Percentiles rank a stretch among this genome's conserved stretches.
Conservation (phyloP, 2,797 vertebrate genomes). For the Malacoctenus gilli region DNA sequence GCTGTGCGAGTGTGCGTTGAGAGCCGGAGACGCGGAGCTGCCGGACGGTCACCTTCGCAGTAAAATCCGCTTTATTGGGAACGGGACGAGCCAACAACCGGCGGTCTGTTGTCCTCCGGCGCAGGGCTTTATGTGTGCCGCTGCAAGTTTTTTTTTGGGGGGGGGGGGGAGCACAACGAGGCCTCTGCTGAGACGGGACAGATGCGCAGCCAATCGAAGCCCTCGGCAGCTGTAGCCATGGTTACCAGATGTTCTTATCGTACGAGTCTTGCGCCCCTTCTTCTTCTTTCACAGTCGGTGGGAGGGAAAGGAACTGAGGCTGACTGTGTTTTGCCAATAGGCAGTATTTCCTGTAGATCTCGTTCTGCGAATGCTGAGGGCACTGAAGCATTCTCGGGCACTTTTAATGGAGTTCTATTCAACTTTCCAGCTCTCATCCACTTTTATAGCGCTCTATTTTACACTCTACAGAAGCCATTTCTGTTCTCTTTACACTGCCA, state of each 20-base stretch:
- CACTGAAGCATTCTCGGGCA: slow-evolving; percentile 59
- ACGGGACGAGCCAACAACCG: slow-evolving; percentile 44
- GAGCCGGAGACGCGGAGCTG: slow-evolving; percentile 14
- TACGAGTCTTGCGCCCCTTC: slow-evolving; percentile 32
- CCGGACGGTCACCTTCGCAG: slow-evolving; percentile 65
- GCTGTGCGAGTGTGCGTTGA: slow-evolving; percentile 6
- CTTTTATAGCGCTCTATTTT: slow-evolving; percentile 49
- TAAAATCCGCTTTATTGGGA: slow-evolving; percentile 63
- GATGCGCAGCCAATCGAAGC: slow-evolving; percentile 50
- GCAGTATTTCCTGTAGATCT: slow-evolving; percentile 43
- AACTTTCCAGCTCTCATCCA: slow-evolving; percentile 54
- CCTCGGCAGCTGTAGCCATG: slow-evolving; percentile 45
- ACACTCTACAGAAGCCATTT: slow-evolving; percentile 46
- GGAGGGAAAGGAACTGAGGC: slow-evolving; percentile 23
- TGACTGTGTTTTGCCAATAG: slow-evolving; percentile 37
- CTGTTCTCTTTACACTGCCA: slow-evolving; percentile 38
- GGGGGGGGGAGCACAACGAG: no score
- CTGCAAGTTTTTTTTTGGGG: slow-evolving; percentile 24
- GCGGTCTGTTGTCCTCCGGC: slow-evolving; percentile 32
- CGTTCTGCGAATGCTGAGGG: slow-evolving; percentile 39
- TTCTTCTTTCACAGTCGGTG: slow-evolving; percentile 33
- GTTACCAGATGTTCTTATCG: slow-evolving; percentile 63
- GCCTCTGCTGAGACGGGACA: slow-evolving; percentile 27
- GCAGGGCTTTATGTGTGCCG: slow-evolving; percentile 12
- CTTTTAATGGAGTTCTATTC: slow-evolving; percentile 70